Conservation (phyloP, 2,797 vertebrate species). For the Danio albolineatus region DNA sequence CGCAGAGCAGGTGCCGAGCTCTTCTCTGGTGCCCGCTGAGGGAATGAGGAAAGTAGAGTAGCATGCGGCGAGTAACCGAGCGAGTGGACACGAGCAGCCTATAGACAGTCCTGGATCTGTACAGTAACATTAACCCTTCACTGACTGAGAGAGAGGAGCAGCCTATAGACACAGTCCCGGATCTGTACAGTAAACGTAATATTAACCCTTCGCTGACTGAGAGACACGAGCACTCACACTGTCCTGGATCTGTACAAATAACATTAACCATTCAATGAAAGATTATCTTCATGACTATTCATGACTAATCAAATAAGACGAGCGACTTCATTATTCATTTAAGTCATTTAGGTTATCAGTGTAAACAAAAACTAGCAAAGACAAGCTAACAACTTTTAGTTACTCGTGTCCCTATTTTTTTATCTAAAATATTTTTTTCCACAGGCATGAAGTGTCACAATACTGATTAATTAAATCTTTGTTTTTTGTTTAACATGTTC, state of each 20-base stretch:
- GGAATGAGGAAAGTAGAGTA: slow-evolving; percentile 7
- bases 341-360: not conserved
- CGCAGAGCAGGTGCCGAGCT: slow-evolving; percentile 66
- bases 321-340: not conserved
- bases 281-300: not conserved
- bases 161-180: too few relatives aligned
- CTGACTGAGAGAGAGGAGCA: not conserved
- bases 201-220: not conserved
- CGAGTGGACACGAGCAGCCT: slow-evolving; percentile 15
- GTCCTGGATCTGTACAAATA: too few relatives aligned
- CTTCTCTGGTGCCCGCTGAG: slow-evolving; percentile 33
- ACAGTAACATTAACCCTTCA: slow-evolving; percentile 54
- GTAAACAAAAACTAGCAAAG: slow-evolving; percentile 9
- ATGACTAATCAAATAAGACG: not conserved
- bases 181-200: too few relatives aligned
- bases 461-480: too few relatives aligned
- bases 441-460: too few relatives aligned
- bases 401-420: not conserved
- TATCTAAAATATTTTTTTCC: too few relatives aligned
- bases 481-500: too few relatives aligned
- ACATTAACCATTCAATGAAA: too few relatives aligned
- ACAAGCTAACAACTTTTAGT: not conserved
- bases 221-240: not conserved
- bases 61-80: slow-evolving; percentile 3
- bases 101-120: slow-evolving; percentile 32